These are phyloP conservation scores for Semnopithecus entellus DNA, from an alignment of 2,113 vertebrate genomes.

Conservation along the genomic window DNA sequence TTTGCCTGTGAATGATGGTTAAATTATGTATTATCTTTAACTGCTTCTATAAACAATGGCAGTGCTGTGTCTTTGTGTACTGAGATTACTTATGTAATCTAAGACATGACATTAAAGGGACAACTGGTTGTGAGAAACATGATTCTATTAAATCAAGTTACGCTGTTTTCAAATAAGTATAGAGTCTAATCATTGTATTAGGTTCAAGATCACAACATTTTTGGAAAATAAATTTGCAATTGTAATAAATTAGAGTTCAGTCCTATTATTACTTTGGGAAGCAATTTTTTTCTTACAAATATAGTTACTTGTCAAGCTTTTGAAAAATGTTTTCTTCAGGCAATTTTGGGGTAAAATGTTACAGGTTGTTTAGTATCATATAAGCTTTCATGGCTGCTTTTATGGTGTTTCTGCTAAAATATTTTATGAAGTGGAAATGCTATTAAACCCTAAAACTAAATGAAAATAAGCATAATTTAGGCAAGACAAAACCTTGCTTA, in stretches of 20 bases:
- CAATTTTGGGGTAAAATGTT: conserved; percentile 60
- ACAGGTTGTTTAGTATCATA: not conserved
- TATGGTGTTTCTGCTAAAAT: conserved; percentile 42
- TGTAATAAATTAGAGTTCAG: conserved; percentile 23
- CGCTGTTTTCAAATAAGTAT: conserved; percentile 30
- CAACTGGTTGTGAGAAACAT: not conserved
- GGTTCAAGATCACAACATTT: not conserved
- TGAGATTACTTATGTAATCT: not conserved
- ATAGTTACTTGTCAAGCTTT: conserved; percentile 34
- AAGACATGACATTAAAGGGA: not conserved
- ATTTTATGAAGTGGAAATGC: conserved; percentile 32
- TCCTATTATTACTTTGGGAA: conserved; percentile 31
- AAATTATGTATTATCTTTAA: conserved; percentile 41
- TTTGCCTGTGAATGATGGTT: conserved; percentile 36
- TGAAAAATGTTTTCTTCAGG: conserved; percentile 53
- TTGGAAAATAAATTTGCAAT: conserved; percentile 52
- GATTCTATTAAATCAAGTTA: conserved; percentile 34
- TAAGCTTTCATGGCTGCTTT: conserved; percentile 45
- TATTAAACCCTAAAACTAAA: conserved; percentile 11
- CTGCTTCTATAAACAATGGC: not conserved
- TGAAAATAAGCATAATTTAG: conserved; percentile 28
- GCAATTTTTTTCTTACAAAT: conserved; percentile 28
- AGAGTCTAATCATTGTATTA: not conserved
- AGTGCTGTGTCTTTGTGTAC: not conserved
- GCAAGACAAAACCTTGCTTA: conserved; percentile 9